Conservation (phyloP, 2,113 vertebrate genomes). For the Hydrochoerus hydrochaeris region DNA sequence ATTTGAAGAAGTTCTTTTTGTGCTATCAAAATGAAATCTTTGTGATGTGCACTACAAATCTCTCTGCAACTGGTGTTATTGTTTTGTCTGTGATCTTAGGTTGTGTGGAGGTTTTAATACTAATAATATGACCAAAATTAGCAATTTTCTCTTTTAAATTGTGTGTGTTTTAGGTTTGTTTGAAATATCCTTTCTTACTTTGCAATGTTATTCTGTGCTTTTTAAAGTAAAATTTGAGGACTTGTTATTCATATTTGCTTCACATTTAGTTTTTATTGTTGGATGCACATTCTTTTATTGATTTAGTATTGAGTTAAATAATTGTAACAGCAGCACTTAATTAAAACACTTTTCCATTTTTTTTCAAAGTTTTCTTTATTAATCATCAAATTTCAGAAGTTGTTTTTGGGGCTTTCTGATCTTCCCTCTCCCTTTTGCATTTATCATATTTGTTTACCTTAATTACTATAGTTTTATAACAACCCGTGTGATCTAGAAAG, state of each 20-base stretch:
- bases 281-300: too few species aligned
- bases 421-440: too few species aligned
- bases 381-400: too few species aligned
- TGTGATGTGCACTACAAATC: neutral
- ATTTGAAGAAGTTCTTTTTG: neutral
- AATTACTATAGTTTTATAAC: too few species aligned
- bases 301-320: too few species aligned
- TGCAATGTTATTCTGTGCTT: neutral
- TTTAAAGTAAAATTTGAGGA: conserved; percentile 11
- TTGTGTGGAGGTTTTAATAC: conserved; percentile 11
- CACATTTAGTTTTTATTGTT: too few species aligned
- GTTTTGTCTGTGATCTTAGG: neutral
- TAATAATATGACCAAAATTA: neutral
- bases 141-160: neutral
- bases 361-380: too few species aligned
- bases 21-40: neutral
- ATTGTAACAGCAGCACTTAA: too few species aligned
- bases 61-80: neutral
- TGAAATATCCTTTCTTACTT: neutral
- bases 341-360: too few species aligned
- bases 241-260: neutral
- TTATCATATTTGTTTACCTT: too few species aligned
- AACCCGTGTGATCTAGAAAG: too few species aligned
- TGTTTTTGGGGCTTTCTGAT: too few species aligned
- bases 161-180: neutral